Conservation (phyloP, 2,113 vertebrate genomes). For the Gallinago jamesoni region DNA sequence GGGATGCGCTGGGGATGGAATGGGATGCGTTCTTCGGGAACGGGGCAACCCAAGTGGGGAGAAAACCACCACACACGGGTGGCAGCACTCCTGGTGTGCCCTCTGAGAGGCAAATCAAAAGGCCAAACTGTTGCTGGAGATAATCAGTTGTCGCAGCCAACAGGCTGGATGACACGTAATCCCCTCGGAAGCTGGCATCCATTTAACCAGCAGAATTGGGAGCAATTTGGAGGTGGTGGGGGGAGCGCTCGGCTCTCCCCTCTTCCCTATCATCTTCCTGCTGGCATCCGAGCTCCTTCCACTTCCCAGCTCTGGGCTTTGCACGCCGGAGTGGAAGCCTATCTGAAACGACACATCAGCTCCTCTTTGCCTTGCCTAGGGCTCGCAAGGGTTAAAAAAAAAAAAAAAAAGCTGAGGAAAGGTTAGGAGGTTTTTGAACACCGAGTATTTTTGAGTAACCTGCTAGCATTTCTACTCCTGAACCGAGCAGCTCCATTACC, state of each 20-base stretch:
- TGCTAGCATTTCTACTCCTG: not conserved
- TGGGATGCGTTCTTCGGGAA: not conserved
- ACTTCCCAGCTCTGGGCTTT: not conserved
- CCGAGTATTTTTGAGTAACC: not conserved
- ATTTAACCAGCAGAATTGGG: conserved; percentile 34
- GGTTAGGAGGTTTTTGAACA: conserved; percentile 2
- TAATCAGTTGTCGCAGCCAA: not conserved
- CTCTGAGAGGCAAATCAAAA: not conserved
- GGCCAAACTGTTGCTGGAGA: not conserved
- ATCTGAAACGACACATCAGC: not conserved
- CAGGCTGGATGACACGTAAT: not conserved
- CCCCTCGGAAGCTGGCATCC: conserved; percentile 8
- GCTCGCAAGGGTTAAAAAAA: conserved; percentile 33
- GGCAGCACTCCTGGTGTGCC: not conserved
- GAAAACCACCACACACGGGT: not conserved
- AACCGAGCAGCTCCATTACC: not conserved
- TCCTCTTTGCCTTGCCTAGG: not conserved
- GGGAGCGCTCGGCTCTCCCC: not conserved
- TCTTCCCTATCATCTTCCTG: rapidly evolving
- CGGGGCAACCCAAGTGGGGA: not conserved
- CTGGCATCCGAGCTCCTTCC: not conserved
- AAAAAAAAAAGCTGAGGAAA: not conserved
- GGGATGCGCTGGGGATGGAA: not conserved
- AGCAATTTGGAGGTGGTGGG: not conserved
- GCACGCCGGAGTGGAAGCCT: not conserved